Evolutionary conservation across 2,113 vertebrate species (phyloP), one percentile per base, ranked within the genome.

Genomic region (Cololabis saira): DNA sequence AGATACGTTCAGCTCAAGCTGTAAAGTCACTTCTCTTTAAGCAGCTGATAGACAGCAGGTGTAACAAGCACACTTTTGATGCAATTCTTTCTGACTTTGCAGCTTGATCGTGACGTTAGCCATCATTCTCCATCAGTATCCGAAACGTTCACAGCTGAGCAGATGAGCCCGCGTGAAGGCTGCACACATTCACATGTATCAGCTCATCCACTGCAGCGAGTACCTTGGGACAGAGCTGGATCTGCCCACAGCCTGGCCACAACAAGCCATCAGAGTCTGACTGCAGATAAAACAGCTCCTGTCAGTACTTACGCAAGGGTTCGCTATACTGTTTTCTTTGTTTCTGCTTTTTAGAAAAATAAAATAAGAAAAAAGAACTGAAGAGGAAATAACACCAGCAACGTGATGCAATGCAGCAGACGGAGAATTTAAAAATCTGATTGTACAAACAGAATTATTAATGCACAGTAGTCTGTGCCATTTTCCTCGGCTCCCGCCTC

Each of bases 201-300:
- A 60, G 60, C 82, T 88, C 88, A 90, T 87, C 88, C 53, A 19
- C 86, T 86, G 7, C 83, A 83, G 85, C 40, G 24, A 81, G 83
- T 90, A 89, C 89, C 89, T 90, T 74, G 12, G 82, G 81, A 85
- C 88, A 88, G 84, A 84, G 79, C 74, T 21, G 81, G 71, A 78
- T 62, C 82, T 84, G 85, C 81, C 83, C 83, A 53, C 67, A 77
- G 83, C 81, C 75, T 53, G 76, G 80, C 74, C 88, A 59, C 86
- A 88, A 88, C 78, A 74, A 75, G 86, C 81, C 83, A 60, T 79
- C 88, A 90, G 78, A 89, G 12, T 74, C 78, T 87, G 82, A 89
- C 87, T 88, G 85, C 60, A 74, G 82, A 84, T 77, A 54, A 79
- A 83, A 89, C 83, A 79, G 76, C 21, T 70, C 67, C 37, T 7